These are phyloP conservation scores for Gadopsis marmoratus DNA, from an alignment of 2,797 vertebrate species.

Conservation along the genomic window DNA sequence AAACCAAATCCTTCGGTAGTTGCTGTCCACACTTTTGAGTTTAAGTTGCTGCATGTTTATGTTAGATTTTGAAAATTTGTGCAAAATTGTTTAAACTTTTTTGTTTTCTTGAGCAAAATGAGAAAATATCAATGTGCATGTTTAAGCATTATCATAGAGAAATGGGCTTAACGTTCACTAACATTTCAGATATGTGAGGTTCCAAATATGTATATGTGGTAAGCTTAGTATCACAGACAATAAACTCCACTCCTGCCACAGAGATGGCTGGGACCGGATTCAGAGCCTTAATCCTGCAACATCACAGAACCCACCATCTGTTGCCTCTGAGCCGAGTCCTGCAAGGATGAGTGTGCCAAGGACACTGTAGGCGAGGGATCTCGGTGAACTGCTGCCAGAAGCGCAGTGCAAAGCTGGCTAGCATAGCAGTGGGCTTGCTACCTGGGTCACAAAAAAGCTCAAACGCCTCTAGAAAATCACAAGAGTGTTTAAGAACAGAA, in stretches of 20 bases:
- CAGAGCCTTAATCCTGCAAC: constrained; percentile 88
- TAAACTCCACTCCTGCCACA: constrained; percentile 84
- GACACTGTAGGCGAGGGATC: constrained; percentile 87
- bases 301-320: constrained; percentile 90
- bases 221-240: constrained; percentile 85
- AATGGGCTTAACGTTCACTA: constrained; percentile 19
- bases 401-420: constrained; percentile 74
- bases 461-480: constrained; percentile 66
- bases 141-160: constrained; percentile 9
- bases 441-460: constrained; percentile 74
- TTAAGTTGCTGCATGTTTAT: background rate
- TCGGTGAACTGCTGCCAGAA: constrained; percentile 82
- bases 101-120: background rate
- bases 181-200: constrained; percentile 32
- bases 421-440: constrained; percentile 71
- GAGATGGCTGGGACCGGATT: constrained; percentile 85
- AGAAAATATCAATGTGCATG: background rate
- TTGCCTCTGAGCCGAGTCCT: constrained; percentile 87
- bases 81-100: background rate
- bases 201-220: constrained; percentile 71
- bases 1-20: constrained; percentile 21
- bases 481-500: constrained; percentile 50
- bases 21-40: constrained; percentile 5
- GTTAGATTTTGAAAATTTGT: constrained; percentile 12
- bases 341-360: constrained; percentile 85